Evolutionary conservation across 2,888 invertebrate species (phyloP).

Genomic region (Stenichneumon culpator): DNA sequence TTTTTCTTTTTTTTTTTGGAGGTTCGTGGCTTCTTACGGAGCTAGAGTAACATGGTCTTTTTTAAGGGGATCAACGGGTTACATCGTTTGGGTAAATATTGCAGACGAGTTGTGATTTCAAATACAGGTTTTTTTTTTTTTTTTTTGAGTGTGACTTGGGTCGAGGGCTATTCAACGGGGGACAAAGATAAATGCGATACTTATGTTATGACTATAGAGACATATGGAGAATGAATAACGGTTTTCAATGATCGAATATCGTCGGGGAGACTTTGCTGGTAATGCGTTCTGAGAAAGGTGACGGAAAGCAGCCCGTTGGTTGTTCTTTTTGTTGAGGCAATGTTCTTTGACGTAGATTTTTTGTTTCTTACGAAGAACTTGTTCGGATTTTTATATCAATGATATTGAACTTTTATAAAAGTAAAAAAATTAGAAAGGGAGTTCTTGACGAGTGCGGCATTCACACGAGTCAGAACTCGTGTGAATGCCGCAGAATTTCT

Average conservation of each 20-base stretch:
- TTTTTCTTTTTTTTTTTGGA: conserved; percentile 53
- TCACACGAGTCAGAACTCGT: too few species aligned
- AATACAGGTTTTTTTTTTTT: conserved; percentile 9
- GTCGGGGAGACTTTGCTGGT: conserved; percentile 13
- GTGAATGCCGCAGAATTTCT: too few species aligned
- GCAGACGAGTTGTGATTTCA: background rate
- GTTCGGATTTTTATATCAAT: background rate
- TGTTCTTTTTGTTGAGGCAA: background rate
- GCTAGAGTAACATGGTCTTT: conserved; percentile 38
- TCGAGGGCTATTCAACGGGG: conserved; percentile 31
- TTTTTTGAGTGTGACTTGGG: conserved; percentile 15
- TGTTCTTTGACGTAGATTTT: background rate
- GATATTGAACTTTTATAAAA: background rate
- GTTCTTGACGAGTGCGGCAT: too few species aligned
- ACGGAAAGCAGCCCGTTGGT: background rate
- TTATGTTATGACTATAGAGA: conserved; percentile 37
- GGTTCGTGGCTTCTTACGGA: conserved; percentile 43
- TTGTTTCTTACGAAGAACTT: background rate
- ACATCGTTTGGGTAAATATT: conserved; percentile 35
- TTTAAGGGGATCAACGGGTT: background rate
- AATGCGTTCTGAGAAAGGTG: background rate
- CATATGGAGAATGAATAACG: conserved; percentile 31
- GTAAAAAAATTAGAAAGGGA: too few species aligned
- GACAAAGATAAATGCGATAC: conserved; percentile 33
- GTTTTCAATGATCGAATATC: conserved; percentile 42